Evolutionary conservation across 1,140 invertebrate genomes (phyloP).

Genomic region (Frieseomelitta varia): DNA sequence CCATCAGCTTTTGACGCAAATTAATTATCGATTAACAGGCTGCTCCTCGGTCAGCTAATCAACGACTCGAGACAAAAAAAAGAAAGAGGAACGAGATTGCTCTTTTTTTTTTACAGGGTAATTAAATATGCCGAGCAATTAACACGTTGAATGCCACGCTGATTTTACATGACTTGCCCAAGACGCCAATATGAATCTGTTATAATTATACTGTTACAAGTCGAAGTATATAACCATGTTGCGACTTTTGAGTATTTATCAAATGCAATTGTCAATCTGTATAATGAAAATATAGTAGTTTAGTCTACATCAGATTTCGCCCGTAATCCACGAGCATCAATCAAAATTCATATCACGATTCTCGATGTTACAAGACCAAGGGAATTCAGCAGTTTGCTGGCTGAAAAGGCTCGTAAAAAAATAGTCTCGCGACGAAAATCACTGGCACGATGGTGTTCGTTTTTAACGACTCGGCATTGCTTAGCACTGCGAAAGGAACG

Average conservation of each 20-base stretch:
- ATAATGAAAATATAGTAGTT: too few relatives aligned
- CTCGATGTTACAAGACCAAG: too few relatives aligned
- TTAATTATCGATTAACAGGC: constrained; percentile 54
- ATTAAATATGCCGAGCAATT: constrained; percentile 52
- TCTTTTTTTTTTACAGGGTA: constrained; percentile 37
- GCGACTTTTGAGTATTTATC: too few relatives aligned
- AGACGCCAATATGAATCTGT: too few relatives aligned
- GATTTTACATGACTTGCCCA: too few relatives aligned
- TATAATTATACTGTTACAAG: too few relatives aligned
- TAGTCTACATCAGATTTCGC: too few relatives aligned
- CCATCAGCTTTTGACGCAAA: constrained; percentile 49
- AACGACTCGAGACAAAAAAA: constrained; percentile 8
- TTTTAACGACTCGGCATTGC: constrained; percentile 35
- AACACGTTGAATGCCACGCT: not conserved
- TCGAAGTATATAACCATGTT: too few relatives aligned
- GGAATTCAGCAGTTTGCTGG: not conserved
- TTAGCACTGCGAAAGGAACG: not conserved
- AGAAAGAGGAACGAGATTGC: constrained; percentile 4
- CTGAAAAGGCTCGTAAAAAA: not conserved
- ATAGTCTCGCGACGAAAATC: not conserved
- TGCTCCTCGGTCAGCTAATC: constrained; percentile 33
- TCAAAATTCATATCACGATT: too few relatives aligned
- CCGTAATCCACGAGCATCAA: too few relatives aligned
- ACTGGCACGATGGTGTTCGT: not conserved
- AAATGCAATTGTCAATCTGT: too few relatives aligned